Percentiles rank a stretch among this genome's conserved stretches.
phyloP scores from a whole-genome alignment of 2,797 vertebrate genomes.

The Sandelia bainsii region DNA sequence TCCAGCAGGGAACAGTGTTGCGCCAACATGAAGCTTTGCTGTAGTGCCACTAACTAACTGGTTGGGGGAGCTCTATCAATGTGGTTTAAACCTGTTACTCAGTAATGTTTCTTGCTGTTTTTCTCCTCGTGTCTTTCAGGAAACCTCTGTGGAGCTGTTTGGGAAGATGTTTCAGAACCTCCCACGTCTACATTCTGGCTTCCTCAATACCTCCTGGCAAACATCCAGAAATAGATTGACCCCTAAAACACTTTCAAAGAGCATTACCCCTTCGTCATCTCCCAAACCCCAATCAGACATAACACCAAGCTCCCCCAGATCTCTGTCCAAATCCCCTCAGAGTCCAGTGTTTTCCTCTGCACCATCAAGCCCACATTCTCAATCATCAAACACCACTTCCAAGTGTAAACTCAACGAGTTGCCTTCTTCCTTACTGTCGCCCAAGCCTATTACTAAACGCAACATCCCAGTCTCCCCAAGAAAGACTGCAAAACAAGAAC shows the following conservation, averaged over 20 bases:
- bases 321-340: constrained; percentile 34
- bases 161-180: constrained; percentile 74
- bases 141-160: constrained; percentile 79
- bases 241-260: constrained; percentile 48
- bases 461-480: neutral
- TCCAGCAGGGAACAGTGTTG: constrained; percentile 63
- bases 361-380: constrained; percentile 46
- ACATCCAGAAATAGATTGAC: constrained; percentile 67
- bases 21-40: neutral
- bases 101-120: constrained; percentile 9
- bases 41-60: neutral
- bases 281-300: constrained; percentile 43
- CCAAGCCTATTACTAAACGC: constrained; percentile 39
- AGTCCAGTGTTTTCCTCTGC: constrained; percentile 32
- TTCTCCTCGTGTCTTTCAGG: constrained; percentile 72
- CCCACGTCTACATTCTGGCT: constrained; percentile 75
- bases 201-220: constrained; percentile 66
- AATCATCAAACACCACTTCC: constrained; percentile 32
- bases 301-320: constrained; percentile 39
- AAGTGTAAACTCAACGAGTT: constrained; percentile 41
- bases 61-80: constrained; percentile 32
- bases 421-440: constrained; percentile 36
- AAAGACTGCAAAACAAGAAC: constrained; percentile 25
- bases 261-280: constrained; percentile 40
- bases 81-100: constrained; percentile 4